Conservation (phyloP, 2,797 vertebrate species). For the Antennarius maculatus region DNA sequence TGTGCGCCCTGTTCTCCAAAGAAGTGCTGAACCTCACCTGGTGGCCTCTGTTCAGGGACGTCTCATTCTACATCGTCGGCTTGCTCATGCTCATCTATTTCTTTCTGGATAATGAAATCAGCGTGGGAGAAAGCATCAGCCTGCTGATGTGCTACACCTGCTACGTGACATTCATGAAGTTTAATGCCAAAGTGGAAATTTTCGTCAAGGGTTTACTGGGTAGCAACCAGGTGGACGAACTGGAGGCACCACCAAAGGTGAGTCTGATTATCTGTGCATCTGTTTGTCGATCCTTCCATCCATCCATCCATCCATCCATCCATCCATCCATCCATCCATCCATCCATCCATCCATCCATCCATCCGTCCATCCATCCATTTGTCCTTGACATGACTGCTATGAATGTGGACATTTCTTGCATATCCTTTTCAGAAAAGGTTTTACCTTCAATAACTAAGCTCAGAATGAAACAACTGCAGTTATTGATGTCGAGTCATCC, state of each 20-base stretch:
- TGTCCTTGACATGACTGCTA: not conserved
- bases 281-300: slow-evolving; percentile 15
- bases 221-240: slow-evolving; percentile 90
- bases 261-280: slow-evolving; percentile 44
- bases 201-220: slow-evolving; percentile 84
- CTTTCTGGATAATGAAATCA: slow-evolving; percentile 95
- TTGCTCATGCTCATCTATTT: slow-evolving; percentile 95
- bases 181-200: slow-evolving; percentile 87
- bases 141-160: slow-evolving; percentile 87
- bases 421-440: too few relatives aligned
- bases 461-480: not conserved
- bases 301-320: slow-evolving; percentile 19
- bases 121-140: slow-evolving; percentile 85
- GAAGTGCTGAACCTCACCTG: slow-evolving; percentile 96
- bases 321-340: slow-evolving; percentile 5
- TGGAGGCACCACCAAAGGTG: slow-evolving; percentile 88
- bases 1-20: slow-evolving; percentile 96
- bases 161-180: slow-evolving; percentile 98
- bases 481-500: slow-evolving; percentile 4
- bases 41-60: slow-evolving; percentile 98
- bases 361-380: not conserved
- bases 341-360: slow-evolving; percentile 3
- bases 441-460: too few relatives aligned
- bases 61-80: slow-evolving; percentile 94
- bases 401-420: not conserved